phyloP scores from a whole-genome alignment of 2,888 invertebrate genomes.

The Disparrhopalites patrizii region DNA sequence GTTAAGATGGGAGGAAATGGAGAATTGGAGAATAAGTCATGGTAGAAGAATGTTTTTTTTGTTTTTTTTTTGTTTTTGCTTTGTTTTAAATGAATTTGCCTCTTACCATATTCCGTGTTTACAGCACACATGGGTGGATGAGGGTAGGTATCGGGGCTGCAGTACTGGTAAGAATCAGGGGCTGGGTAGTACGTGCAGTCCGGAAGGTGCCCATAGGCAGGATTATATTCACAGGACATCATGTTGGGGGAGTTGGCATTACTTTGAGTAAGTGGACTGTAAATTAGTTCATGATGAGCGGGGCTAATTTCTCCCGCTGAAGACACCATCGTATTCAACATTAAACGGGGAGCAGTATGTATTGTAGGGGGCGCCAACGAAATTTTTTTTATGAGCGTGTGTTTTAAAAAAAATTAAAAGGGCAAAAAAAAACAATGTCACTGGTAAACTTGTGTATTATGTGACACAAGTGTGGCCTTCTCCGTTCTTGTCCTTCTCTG shows the following conservation, averaged over 20 bases:
- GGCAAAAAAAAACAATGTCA: too few relatives aligned
- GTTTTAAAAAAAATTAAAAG: too few relatives aligned
- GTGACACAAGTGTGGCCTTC: too few relatives aligned
- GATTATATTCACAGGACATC: constrained; percentile 48
- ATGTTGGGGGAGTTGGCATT: constrained; percentile 46
- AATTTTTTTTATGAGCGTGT: too few relatives aligned
- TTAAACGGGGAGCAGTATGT: constrained; percentile 33
- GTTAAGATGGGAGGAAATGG: too few relatives aligned
- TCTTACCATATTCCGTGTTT: constrained; percentile 70
- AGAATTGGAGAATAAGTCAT: too few relatives aligned
- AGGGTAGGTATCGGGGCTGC: constrained; percentile 43
- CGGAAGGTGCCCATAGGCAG: constrained; percentile 46
- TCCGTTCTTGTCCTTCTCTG: too few relatives aligned
- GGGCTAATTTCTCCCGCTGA: constrained; percentile 48
- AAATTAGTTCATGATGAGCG: constrained; percentile 46
- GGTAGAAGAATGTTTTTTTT: too few relatives aligned
- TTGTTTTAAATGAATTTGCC: too few relatives aligned
- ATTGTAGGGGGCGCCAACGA: too few relatives aligned
- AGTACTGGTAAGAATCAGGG: constrained; percentile 46
- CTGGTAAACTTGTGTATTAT: too few relatives aligned
- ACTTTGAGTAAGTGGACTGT: constrained; percentile 46
- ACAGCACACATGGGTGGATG: constrained; percentile 65
- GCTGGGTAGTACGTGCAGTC: constrained; percentile 47
- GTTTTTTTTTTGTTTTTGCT: neutral
- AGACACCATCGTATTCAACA: constrained; percentile 49